These are phyloP conservation scores for Acanthochromis polyacanthus DNA, from an alignment of 2,113 vertebrate genomes.

Conservation along the genomic window DNA sequence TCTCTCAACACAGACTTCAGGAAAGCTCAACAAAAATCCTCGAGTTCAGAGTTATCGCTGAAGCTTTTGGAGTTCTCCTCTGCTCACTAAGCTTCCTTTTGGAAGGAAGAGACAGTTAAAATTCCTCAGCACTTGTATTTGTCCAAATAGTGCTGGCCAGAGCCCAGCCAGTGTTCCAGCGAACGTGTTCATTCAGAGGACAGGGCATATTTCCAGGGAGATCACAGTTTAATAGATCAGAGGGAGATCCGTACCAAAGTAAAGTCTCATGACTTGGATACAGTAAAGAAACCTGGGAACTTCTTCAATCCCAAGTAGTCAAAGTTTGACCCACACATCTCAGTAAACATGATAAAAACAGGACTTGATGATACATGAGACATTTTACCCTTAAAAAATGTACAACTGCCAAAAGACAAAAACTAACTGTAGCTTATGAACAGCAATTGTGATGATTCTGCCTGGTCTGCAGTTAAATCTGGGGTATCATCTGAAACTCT, in stretches of 20 bases:
- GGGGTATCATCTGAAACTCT: slow-evolving; percentile 33
- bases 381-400: background rate
- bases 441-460: background rate
- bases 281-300: slow-evolving; percentile 26
- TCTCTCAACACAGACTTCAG: slow-evolving; percentile 46
- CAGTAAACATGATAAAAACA: slow-evolving; percentile 13
- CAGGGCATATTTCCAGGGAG: slow-evolving; percentile 74
- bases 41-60: slow-evolving; percentile 72
- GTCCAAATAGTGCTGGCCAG: slow-evolving; percentile 75
- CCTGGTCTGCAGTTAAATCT: slow-evolving; percentile 44
- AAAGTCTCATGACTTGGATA: slow-evolving; percentile 64
- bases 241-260: slow-evolving; percentile 60
- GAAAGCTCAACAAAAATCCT: slow-evolving; percentile 58
- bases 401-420: slow-evolving; percentile 35
- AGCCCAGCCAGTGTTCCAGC: slow-evolving; percentile 71
- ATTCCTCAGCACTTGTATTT: slow-evolving; percentile 77
- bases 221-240: slow-evolving; percentile 75
- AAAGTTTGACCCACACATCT: slow-evolving; percentile 9
- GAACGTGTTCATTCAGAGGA: slow-evolving; percentile 74
- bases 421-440: slow-evolving; percentile 64
- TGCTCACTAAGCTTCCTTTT: slow-evolving; percentile 48
- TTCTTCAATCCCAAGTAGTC: background rate
- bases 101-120: slow-evolving; percentile 64
- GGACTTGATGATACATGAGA: background rate
- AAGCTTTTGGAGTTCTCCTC: slow-evolving; percentile 58